Base-by-base conservation (phyloP, 2,797 vertebrate species). In the Meda fulgida region DNA sequence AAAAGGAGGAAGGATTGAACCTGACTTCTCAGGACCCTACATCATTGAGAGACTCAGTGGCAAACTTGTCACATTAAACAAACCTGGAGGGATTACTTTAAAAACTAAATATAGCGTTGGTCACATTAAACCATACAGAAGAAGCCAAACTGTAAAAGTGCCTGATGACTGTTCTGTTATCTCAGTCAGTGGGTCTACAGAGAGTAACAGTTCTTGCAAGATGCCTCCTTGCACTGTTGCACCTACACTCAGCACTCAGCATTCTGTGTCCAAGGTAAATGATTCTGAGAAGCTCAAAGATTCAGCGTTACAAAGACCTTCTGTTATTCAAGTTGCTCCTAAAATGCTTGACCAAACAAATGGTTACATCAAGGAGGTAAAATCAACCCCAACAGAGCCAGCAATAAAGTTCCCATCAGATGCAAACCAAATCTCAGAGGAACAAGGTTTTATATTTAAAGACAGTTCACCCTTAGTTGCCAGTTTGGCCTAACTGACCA, bases 1-100 rank as follows among this genome's bases (percentile, higher is more conserved):
- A 38, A 82, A 83, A 53, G 69, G n/a, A 34, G 51, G 53, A 40
- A 75, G 67, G 29, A 21, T 83, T 53, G 46, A 83, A 53, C 46
- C 69, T 18, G 69, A 82, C 13, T 71, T 82, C 48, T 58, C 69
- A 36, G 80, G 46, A 14, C 80, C 67, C 23, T 82, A 83, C 80
- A 73, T 38, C 18, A 76, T 81, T 29, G 46, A 76, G 48, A 13
- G 5, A 16, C 23, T 85, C 13, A 18, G 51, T 67, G 70, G 78
- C 38, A 85, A 81, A 76, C 21, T 40, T 36, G 67, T 70, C 2
- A 34, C 34, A 34, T 34, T 34, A 34, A 34, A 71, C 10, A 43
- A 26, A 23, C 34, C 34, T 34, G 34, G 34, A 34, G 69, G 69
- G 13, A 71, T 71, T 5, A 71, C 38, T 38, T 43, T 71, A 43